These are phyloP conservation scores for Scolanthus callimorphus DNA, from an alignment of 92 coral and sea anemone species.

Conservation along the genomic window DNA sequence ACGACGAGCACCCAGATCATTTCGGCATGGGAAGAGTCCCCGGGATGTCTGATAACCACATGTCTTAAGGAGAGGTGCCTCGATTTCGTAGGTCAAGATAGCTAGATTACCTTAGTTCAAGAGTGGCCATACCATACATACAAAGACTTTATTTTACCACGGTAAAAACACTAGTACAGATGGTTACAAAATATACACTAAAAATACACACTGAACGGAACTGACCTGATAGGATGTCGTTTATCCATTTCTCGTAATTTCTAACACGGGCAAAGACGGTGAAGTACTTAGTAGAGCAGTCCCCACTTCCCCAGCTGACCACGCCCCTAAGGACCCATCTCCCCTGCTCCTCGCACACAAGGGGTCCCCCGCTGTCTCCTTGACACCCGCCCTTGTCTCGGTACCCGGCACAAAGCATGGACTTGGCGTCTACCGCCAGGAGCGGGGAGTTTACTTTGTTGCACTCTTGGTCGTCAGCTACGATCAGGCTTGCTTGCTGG, in stretches of 20 bases:
- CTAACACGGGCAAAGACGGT: constrained; percentile 86
- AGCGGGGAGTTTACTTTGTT: neutral
- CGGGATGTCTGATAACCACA: too few relatives aligned
- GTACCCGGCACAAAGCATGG: constrained; percentile 44
- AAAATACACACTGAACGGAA: too few relatives aligned
- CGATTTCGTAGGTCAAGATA: too few relatives aligned
- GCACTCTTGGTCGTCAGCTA: constrained; percentile 10
- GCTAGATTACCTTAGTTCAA: too few relatives aligned
- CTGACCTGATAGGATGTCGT: constrained; percentile 24
- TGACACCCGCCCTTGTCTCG: constrained; percentile 51
- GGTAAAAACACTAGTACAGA: too few relatives aligned
- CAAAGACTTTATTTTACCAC: too few relatives aligned
- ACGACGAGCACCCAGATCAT: too few relatives aligned
- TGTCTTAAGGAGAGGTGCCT: too few relatives aligned
- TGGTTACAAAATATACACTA: too few relatives aligned
- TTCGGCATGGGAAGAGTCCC: too few relatives aligned
- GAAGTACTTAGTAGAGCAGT: constrained; percentile 63
- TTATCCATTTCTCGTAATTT: constrained; percentile 72
- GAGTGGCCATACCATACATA: too few relatives aligned
- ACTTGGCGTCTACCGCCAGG: constrained; percentile 22
- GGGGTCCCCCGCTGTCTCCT: constrained; percentile 94
- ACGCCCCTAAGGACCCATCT: constrained; percentile 80
- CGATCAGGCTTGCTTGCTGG: constrained; percentile 33
- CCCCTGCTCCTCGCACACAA: constrained; percentile 77
- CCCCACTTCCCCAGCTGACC: constrained; percentile 79